These are phyloP conservation scores for Rhodeus uyekii DNA, from an alignment of 2,797 vertebrate species.

Conservation along the genomic window DNA sequence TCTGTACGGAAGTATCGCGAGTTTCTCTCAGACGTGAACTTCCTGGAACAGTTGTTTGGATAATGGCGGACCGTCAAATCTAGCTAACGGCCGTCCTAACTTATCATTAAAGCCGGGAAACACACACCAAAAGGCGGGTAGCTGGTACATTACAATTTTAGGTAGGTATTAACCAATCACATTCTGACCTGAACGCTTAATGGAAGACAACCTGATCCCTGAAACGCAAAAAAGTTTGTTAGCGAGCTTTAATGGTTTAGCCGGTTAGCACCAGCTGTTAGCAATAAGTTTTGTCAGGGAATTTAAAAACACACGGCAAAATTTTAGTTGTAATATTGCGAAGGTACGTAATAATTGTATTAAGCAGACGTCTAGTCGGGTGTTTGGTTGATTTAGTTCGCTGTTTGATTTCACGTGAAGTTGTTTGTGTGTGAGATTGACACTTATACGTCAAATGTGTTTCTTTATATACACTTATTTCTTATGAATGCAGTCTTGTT, in stretches of 20 bases:
- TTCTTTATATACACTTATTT: neutral
- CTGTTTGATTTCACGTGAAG: conserved; percentile 1
- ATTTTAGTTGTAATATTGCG: neutral
- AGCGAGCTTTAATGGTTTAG: conserved; percentile 30
- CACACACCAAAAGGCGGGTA: conserved; percentile 59
- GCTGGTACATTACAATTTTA: conserved; percentile 10
- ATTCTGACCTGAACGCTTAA: neutral
- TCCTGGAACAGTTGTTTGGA: conserved; percentile 65
- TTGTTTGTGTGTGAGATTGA: conserved; percentile 14
- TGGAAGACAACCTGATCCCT: neutral
- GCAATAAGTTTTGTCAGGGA: conserved; percentile 24
- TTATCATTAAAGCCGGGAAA: conserved; percentile 75
- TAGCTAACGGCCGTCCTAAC: conserved; percentile 63
- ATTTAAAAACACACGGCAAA: neutral
- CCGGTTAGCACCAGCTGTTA: conserved; percentile 31
- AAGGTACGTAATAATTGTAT: neutral
- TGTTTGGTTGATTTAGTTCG: neutral
- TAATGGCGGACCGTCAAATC: conserved; percentile 66
- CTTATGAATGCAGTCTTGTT: neutral
- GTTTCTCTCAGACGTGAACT: conserved; percentile 43
- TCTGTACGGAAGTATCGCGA: conserved; percentile 67
- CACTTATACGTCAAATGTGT: neutral
- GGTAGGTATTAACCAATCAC: conserved; percentile 18
- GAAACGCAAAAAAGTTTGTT: conserved; percentile 38
- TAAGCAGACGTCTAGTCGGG: neutral